Evolutionary conservation across 2,888 invertebrate genomes (phyloP), one percentile per base, ranked within the genome.

Genomic region (Agrotis puta): DNA sequence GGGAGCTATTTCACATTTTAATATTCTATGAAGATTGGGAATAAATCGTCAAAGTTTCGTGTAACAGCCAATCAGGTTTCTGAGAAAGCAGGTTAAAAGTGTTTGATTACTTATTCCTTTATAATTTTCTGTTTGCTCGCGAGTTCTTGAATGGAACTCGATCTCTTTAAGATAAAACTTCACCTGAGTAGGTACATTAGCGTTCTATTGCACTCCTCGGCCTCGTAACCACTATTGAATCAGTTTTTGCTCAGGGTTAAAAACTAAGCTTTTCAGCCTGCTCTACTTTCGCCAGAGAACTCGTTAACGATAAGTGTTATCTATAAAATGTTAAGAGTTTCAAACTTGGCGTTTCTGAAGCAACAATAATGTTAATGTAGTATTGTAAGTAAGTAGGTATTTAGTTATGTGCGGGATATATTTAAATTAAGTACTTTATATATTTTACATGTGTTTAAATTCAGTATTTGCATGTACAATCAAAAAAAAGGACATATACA

Each of bases 1-100:
- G 84, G 76, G 81, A 83, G 86, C 84, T 87, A 88, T 89, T 88
- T 86, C 85, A 74, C 86, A 85, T 87, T 90, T 89, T 90, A 88
- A 89, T 89, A 88, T 90, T 89, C 84, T 79, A 79, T 73, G 77
- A 64, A 68, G 62, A 80, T 80, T 66, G 74, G 61, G 62, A 64
- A 72, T 75, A 70, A 79, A 69, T 76, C 81, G 45, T 67, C 69
- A 72, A 77, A 66, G 72, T 76, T 80, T 67, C 66, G 53, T 63
- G 58, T 76, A 71, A 64, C 77, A 67, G 64, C 39, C 66, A 71
- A 79, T 83, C 66, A 66, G 51, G 64, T 59, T 75, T 61, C 65
- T 56, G 47, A 64, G 66, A 70, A 67, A 72, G 58, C 22, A 33
- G 58, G 27, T 14, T 51, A 57, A 65, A 65, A 58, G 48, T 62